Base-by-base conservation (phyloP, 1,140 invertebrate species). In the Sitophilus oryzae region DNA sequence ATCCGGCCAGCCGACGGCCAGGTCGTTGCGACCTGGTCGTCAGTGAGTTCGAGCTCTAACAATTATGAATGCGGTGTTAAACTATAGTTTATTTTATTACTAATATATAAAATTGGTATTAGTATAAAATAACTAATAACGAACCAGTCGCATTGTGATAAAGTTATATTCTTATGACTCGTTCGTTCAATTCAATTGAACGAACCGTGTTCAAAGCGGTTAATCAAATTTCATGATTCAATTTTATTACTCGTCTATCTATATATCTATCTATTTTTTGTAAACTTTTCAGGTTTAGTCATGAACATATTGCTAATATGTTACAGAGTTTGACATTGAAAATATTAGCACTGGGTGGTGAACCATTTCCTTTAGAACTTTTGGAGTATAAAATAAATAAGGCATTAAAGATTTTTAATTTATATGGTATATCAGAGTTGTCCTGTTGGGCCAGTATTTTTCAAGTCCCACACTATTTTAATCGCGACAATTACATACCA, bases 341-440 rank as follows among this genome's bases (percentile, higher is more conserved):
- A 70, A 67, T 78, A 55, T 71, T 86, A 54, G 73, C 80, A 44
- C 71, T 86, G 9, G 84, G 84, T 34, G 82, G 82, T 37, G 83
- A 84, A 73, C 71, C 72, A 20, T 76, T 83, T 56, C 76, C 76
- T 51, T 72, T 72, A 50, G 40, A 54, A 36, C 46, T 65, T n/a
- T 36, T 65, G 14, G 14, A 34, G 5, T 54, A 23, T 43, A 4
- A 43, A 22, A 58, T 53, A 46, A 22, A 37, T 5, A 20, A 46
- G 21, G 18, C 53, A 40, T 37, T 66, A 18, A 74, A 65, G 66
- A 71, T 91, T 46, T 88, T 78, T 69, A 89, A 86, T 71, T 69
- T 90, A 44, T 92, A 91, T 78, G 89, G 89, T 46, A 82, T 89
- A 15, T 90, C 88, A 25, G 89, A 92, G 74, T 77, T 91, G 42